Evolutionary conservation across 2,113 vertebrate species (phyloP).

Genomic region (Calidris pygmaea): DNA sequence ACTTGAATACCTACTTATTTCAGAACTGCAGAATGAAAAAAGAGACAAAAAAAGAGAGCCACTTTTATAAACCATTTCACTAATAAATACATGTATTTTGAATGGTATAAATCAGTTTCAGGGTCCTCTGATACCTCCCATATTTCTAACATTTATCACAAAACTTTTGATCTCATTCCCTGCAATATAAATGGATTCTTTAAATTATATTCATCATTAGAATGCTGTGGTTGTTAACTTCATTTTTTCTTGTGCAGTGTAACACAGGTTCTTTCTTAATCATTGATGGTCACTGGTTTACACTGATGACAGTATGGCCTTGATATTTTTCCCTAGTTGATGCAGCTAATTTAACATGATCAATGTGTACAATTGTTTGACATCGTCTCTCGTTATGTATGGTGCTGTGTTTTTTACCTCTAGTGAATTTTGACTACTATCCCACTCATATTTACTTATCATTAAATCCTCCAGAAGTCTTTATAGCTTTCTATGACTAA

Average conservation of each 20-base stretch:
- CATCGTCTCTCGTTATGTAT: fast-evolving
- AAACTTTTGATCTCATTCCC: not conserved
- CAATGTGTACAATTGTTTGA: not conserved
- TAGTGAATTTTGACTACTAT: not conserved
- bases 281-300: not conserved
- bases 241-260: not conserved
- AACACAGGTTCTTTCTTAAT: not conserved
- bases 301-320: not conserved
- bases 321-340: not conserved
- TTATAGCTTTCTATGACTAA: not conserved
- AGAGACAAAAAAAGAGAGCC: not conserved
- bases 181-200: not conserved
- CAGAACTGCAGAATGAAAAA: not conserved
- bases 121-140: not conserved
- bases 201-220: not conserved
- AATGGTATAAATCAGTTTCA: not conserved
- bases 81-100: not conserved
- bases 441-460: not conserved
- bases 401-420: not conserved
- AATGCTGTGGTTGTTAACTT: not conserved
- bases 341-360: not conserved
- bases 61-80: not conserved
- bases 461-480: not conserved
- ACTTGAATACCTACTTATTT: not conserved
- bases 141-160: not conserved